Evolutionary conservation across 2,797 vertebrate genomes (phyloP).

Genomic region (Heteromormyrus szaboi): DNA sequence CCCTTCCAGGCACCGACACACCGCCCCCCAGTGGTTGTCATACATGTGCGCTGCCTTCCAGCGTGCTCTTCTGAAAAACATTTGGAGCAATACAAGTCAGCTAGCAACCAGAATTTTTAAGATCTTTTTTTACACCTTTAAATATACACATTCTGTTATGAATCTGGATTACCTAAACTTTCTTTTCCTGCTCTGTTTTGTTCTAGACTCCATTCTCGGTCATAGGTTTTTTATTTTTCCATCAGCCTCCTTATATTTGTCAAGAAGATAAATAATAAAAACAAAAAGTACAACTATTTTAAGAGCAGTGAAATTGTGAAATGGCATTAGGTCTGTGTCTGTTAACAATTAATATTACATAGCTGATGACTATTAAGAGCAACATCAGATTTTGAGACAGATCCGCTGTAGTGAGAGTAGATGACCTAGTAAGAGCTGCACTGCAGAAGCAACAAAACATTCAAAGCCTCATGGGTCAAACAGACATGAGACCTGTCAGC

Average conservation of each 20-base stretch:
- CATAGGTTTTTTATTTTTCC: not conserved
- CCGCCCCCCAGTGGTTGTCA: not conserved
- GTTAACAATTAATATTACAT: not conserved
- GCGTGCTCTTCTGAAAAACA: not conserved
- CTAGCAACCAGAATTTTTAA: not conserved
- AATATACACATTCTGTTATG: not conserved
- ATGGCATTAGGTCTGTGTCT: not conserved
- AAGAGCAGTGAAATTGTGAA: not conserved
- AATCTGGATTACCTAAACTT: not conserved
- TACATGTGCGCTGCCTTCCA: not conserved
- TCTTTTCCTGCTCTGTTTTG: not conserved
- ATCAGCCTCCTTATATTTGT: not conserved
- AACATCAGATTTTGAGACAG: not conserved
- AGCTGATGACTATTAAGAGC: not conserved
- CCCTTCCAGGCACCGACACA: not conserved
- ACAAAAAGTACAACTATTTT: not conserved
- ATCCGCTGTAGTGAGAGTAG: not conserved
- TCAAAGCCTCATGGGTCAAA: not conserved
- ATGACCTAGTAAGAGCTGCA: not conserved
- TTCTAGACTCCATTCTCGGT: not conserved
- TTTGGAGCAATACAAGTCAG: not conserved
- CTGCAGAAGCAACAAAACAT: not conserved
- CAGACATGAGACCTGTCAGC: not conserved
- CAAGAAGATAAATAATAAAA: not conserved
- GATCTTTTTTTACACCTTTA: not conserved